These are phyloP conservation scores for Ptilonorhynchus violaceus DNA, from an alignment of 2,113 vertebrate species.

Conservation along the genomic window DNA sequence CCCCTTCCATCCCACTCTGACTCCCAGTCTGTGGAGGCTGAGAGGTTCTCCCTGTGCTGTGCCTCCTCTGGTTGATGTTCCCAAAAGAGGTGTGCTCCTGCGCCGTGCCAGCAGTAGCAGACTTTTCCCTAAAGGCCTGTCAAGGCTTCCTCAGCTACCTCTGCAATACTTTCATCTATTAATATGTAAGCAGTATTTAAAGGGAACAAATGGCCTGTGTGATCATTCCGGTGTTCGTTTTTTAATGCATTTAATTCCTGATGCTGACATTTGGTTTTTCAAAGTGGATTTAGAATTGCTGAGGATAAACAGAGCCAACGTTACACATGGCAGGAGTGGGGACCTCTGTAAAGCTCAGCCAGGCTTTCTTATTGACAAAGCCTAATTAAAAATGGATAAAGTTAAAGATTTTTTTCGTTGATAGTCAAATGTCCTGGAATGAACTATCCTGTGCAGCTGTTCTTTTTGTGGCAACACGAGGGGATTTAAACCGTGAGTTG, in stretches of 20 bases:
- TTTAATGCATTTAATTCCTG: conserved; percentile 3
- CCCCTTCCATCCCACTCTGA: background rate
- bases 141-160: background rate
- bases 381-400: conserved; percentile 51
- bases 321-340: background rate
- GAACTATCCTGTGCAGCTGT: background rate
- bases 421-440: background rate
- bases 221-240: background rate
- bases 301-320: background rate
- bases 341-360: background rate
- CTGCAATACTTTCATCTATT: background rate
- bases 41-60: background rate
- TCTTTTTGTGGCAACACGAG: background rate
- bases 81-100: background rate
- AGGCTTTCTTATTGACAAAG: conserved; percentile 13
- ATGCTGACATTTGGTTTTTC: conserved; percentile 11
- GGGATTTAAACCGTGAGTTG: background rate
- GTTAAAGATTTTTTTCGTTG: background rate
- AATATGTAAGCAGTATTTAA: background rate
- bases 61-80: background rate
- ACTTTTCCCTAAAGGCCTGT: background rate
- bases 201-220: background rate
- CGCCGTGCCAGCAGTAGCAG: rapidly evolving
- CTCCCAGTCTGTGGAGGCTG: rapidly evolving
- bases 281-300: background rate